Conservation (phyloP, 2,888 invertebrate species). For the Luperina nickerlii region DNA sequence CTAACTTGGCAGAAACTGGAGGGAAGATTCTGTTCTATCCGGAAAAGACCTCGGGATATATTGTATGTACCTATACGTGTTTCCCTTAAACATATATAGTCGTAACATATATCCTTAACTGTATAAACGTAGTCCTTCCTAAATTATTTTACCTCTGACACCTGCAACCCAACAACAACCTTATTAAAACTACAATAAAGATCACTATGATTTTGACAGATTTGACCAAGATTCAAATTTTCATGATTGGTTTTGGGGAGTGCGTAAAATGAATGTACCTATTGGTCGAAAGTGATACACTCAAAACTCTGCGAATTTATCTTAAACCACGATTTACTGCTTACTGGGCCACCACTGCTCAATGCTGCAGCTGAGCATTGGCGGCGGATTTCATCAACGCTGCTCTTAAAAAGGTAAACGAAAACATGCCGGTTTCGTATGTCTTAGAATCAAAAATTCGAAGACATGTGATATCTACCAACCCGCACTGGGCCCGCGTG, state of each 20-base stretch:
- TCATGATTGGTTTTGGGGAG: background rate
- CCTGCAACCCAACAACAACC: background rate
- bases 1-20: slow-evolving; percentile 93
- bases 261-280: background rate
- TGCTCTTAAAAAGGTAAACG: background rate
- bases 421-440: background rate
- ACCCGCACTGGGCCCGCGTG: background rate
- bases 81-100: background rate
- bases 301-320: background rate
- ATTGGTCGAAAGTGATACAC: background rate
- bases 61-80: slow-evolving; percentile 83
- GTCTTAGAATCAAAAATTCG: background rate
- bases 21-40: slow-evolving; percentile 92
- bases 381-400: too few species aligned
- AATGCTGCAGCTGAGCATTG: background rate
- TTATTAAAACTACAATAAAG: background rate
- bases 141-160: background rate
- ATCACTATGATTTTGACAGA: background rate
- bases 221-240: background rate
- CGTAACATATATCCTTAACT: background rate
- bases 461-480: background rate
- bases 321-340: background rate
- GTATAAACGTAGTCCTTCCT: background rate
- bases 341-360: background rate
- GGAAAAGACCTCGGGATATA: slow-evolving; percentile 92